Evolutionary conservation across 2,113 vertebrate genomes (phyloP), one percentile per base, ranked within the genome.

Genomic region (Meriones unguiculatus): DNA sequence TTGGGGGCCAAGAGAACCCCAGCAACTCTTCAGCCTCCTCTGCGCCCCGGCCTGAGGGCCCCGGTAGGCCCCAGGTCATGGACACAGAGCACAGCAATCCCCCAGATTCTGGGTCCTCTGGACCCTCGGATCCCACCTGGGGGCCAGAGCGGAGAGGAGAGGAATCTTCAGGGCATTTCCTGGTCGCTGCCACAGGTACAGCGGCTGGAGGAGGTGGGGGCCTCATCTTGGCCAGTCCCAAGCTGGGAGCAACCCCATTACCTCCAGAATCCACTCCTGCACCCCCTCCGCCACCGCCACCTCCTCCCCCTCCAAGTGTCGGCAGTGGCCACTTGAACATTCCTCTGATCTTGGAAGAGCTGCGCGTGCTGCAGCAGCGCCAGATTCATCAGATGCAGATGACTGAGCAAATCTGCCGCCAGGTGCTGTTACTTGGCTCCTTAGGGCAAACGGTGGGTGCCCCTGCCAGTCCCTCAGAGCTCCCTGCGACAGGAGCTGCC

Each of bases 351-450:
- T 94, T 99, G 87, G 99, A 99, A 97, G 99, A 99, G 97, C 99
- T 99, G 7, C 98, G 99, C 35, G 98, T 99, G 89, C 97, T 99
- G 80, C 99, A 99, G 97, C 99, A 99, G 98, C 98, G 99, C 62
- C 99, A 99, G 97, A 99, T 99, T 91, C 99, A 99, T 97, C 99
- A 99, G 98, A 99, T 99, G 99, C 99, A 99, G 97, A 99, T 99
- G 98, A 99, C 99, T 0, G 99, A 99, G 96, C 99, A 99, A 97
- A 99, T 99, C 91, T 99, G 99, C 93, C 98, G 99, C 69, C 99
- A 99, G 64, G 99, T 99, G 57, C 98, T 99, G 12, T 98, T 99
- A 82, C 98, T 99, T 1, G 99, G 99, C 12, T 98, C 98, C 30
- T 89, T 98, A 38, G 97, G 98, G 54, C 97, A 97, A 84, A 91